These are phyloP conservation scores for Hoplodrina ambigua DNA, from an alignment of 2,888 invertebrate species.

Conservation along the genomic window DNA sequence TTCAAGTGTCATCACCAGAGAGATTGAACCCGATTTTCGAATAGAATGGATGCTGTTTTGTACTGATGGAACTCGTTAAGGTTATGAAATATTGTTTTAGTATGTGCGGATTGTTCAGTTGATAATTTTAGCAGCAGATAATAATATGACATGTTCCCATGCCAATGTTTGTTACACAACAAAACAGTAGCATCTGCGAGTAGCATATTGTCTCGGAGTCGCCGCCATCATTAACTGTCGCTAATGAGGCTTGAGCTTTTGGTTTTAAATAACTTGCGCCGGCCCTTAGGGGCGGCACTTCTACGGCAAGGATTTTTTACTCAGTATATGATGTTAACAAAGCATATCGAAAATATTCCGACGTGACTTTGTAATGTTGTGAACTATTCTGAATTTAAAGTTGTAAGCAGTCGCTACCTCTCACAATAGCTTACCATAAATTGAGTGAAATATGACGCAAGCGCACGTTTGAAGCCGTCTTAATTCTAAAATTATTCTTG, in stretches of 20 bases:
- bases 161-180: conserved; percentile 68
- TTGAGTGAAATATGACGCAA: conserved; percentile 66
- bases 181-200: conserved; percentile 76
- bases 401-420: conserved; percentile 39
- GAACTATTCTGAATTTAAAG: conserved; percentile 51
- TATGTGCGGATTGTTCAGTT: conserved; percentile 32
- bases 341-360: conserved; percentile 79
- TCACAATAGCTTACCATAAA: conserved; percentile 53
- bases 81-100: conserved; percentile 45
- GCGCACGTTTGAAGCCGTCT: conserved; percentile 65
- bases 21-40: conserved; percentile 37
- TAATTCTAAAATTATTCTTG: conserved; percentile 67
- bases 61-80: conserved; percentile 48
- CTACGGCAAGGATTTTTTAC: conserved; percentile 84
- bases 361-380: conserved; percentile 82
- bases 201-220: conserved; percentile 78
- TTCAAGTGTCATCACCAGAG: conserved; percentile 46
- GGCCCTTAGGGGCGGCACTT: conserved; percentile 82
- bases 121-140: conserved; percentile 46
- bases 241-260: conserved; percentile 89
- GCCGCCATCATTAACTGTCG: conserved; percentile 88
- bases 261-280: conserved; percentile 87
- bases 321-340: conserved; percentile 81
- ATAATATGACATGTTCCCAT: conserved; percentile 65
- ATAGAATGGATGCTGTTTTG: conserved; percentile 35